Conservation (phyloP, 2,797 vertebrate species). For the Sciurus vulgaris region DNA sequence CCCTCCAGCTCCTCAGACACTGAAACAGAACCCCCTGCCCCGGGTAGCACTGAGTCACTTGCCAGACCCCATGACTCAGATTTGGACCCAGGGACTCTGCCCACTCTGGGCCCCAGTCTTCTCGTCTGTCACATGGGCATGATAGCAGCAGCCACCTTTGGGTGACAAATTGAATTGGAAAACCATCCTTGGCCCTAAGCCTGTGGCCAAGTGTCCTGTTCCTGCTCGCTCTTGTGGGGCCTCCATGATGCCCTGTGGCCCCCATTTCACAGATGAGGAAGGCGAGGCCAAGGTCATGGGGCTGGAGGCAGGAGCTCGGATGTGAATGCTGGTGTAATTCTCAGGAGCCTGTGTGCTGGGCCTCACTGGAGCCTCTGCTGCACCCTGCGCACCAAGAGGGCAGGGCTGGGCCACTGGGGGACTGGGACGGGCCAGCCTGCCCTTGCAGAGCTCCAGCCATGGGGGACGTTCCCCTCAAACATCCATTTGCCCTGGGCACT, state of each 20-base stretch:
- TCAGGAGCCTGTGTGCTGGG: too few species aligned
- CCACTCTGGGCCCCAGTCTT: neutral
- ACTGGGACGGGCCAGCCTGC: too few species aligned
- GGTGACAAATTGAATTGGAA: neutral
- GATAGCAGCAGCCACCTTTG: accelerated
- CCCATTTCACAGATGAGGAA: neutral
- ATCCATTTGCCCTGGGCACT: too few species aligned
- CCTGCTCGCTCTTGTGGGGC: neutral
- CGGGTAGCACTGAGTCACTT: neutral
- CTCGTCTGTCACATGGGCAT: neutral
- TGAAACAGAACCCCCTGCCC: neutral
- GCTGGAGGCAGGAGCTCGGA: neutral
- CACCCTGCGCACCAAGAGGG: too few species aligned
- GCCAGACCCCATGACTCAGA: too few species aligned
- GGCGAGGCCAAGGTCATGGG: neutral
- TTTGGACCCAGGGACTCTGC: neutral
- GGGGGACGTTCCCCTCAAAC: too few species aligned
- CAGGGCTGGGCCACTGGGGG: too few species aligned
- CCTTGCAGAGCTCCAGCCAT: too few species aligned
- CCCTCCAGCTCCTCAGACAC: too few species aligned
- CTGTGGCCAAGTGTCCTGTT: too few species aligned
- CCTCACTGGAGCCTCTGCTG: too few species aligned
- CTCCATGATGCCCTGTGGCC: accelerated
- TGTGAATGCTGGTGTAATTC: too few species aligned
- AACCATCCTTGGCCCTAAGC: accelerated